Evolutionary conservation across 1,140 invertebrate genomes (phyloP).

Genomic region (Limonius californicus): DNA sequence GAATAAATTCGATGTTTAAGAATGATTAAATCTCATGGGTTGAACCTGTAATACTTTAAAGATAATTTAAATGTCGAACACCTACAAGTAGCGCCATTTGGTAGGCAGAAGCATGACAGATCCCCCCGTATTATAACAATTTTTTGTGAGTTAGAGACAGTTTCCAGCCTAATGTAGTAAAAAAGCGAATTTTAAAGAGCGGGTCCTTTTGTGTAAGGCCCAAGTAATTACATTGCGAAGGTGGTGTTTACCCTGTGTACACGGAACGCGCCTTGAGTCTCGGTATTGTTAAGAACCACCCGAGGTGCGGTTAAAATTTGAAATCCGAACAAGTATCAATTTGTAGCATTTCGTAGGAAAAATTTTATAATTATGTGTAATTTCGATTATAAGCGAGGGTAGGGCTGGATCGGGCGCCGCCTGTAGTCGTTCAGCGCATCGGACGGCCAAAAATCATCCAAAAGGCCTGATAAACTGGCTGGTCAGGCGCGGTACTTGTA

Average conservation of each 20-base stretch:
- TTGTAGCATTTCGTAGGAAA: background rate
- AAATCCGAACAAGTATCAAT: background rate
- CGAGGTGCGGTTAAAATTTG: background rate
- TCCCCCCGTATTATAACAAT: too few relatives aligned
- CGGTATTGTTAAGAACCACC: background rate
- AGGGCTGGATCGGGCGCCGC: conserved; percentile 2
- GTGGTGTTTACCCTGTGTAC: background rate
- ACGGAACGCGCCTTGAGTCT: background rate
- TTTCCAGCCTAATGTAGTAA: too few relatives aligned
- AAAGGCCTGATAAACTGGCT: conserved; percentile 23
- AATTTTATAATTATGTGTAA: conserved; percentile 14
- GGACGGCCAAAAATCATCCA: background rate
- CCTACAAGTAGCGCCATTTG: too few relatives aligned
- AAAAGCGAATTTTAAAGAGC: too few relatives aligned
- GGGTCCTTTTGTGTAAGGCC: too few relatives aligned
- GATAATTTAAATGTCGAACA: too few relatives aligned
- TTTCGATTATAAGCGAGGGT: conserved; percentile 13
- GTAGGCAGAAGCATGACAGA: too few relatives aligned
- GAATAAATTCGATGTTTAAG: too few relatives aligned
- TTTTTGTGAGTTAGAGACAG: too few relatives aligned
- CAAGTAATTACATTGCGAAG: background rate
- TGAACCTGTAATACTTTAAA: too few relatives aligned
- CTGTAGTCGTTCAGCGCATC: background rate
- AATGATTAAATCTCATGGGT: too few relatives aligned
- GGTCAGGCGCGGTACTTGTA: conserved; percentile 36